These are phyloP conservation scores for Pseudeuparius sepicola DNA, from an alignment of 2,888 invertebrate genomes.

Conservation along the genomic window DNA sequence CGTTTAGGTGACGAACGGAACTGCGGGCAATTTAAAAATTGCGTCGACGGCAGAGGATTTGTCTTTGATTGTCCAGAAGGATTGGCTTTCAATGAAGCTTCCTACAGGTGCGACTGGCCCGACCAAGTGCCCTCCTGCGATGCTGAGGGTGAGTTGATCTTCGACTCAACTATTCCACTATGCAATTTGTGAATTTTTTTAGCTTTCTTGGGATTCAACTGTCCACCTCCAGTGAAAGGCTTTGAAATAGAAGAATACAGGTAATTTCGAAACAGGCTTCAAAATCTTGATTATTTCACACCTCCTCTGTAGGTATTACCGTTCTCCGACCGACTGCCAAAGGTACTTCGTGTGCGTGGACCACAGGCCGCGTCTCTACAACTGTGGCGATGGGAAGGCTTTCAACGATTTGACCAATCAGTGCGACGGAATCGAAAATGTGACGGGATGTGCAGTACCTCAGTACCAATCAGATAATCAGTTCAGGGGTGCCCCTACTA, in stretches of 20 bases:
- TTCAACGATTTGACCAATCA: constrained; percentile 62
- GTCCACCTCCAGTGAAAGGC: constrained; percentile 52
- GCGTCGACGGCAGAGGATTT: constrained; percentile 64
- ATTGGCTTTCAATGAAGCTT: constrained; percentile 51
- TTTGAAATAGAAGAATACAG: constrained; percentile 41
- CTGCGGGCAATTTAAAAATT: constrained; percentile 75
- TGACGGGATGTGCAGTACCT: constrained; percentile 54
- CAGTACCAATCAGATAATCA: constrained; percentile 19
- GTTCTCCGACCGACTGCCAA: constrained; percentile 59
- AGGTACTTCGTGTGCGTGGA: constrained; percentile 71
- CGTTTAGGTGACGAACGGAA: constrained; percentile 53
- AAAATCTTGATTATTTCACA: too few species aligned
- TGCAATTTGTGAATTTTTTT: too few species aligned
- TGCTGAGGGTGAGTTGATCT: constrained; percentile 55
- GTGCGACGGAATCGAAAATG: constrained; percentile 71
- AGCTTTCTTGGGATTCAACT: constrained; percentile 71
- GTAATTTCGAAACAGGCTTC: constrained; percentile 26
- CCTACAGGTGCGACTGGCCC: constrained; percentile 79
- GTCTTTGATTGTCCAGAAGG: constrained; percentile 75
- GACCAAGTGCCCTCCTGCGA: constrained; percentile 74
- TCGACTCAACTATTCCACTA: too few species aligned
- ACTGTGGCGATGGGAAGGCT: constrained; percentile 66
- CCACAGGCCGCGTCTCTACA: constrained; percentile 57
- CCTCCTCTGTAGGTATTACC: constrained; percentile 39
- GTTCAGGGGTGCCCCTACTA: too few species aligned